phyloP scores from a whole-genome alignment of 2,113 vertebrate species.

The Oreotrochilus melanogaster region DNA sequence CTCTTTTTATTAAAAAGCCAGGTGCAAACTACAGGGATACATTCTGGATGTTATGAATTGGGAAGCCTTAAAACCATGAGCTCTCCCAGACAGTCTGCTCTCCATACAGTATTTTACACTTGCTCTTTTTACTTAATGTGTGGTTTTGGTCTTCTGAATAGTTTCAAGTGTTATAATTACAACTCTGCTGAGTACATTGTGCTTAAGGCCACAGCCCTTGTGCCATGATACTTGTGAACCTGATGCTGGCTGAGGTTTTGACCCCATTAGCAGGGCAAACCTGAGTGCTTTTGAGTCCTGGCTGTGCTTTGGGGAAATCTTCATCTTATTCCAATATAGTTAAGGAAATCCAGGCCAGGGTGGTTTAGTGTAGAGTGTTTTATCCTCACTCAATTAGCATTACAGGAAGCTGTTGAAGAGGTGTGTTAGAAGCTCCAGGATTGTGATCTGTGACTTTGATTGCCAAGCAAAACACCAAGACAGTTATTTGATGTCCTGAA shows the following conservation, averaged over 20 bases:
- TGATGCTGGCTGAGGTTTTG: neutral
- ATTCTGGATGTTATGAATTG: neutral
- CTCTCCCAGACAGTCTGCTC: neutral
- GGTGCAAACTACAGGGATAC: neutral
- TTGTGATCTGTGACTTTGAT: neutral
- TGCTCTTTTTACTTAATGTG: neutral
- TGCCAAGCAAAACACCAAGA: neutral
- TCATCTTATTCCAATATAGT: neutral
- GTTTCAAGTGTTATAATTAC: slow-evolving; percentile 48
- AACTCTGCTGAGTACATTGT: neutral
- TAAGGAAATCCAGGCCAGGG: slow-evolving; percentile 9
- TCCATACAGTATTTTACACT: neutral
- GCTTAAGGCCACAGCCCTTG: neutral
- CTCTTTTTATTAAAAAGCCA: neutral
- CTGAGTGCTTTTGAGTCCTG: neutral
- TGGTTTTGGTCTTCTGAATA: neutral
- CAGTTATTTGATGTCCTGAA: neutral
- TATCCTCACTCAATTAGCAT: neutral
- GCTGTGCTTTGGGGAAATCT: neutral
- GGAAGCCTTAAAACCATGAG: neutral
- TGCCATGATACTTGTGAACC: neutral
- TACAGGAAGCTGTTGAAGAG: neutral
- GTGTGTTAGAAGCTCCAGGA: neutral
- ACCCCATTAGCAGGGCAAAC: slow-evolving; percentile 57
- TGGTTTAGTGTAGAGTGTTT: neutral